phyloP scores from a whole-genome alignment of 37 sponge, comb jelly and placozoan species.

The Axinella damicornis region DNA sequence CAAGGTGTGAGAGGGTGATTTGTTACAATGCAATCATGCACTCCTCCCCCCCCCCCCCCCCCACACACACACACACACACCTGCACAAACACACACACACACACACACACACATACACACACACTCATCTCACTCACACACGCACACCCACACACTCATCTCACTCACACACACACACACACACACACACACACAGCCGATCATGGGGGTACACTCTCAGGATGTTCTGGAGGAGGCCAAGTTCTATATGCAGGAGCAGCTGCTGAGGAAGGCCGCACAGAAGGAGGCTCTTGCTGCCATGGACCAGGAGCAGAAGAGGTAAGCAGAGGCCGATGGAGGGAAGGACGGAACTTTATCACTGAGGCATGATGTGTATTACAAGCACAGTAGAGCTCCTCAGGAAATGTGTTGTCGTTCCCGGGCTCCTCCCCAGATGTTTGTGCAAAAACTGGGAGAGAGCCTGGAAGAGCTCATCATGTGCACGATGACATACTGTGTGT shows the following conservation, averaged over 20 bases:
- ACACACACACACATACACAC: constrained; percentile 5
- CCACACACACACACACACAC: constrained; percentile 26
- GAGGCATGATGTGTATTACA: no score
- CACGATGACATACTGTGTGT: no score
- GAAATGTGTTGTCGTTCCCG: no score
- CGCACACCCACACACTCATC: not conserved
- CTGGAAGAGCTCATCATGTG: no score
- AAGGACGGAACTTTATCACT: no score
- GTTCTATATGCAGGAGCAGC: constrained; percentile 71
- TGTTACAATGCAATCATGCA: no score
- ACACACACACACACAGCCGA: not conserved
- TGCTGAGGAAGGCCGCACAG: constrained; percentile 71
- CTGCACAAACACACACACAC: constrained; percentile 21
- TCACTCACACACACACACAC: not conserved
- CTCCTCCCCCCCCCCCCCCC: not conserved
- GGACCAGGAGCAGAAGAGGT: constrained; percentile 75
- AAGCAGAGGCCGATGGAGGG: not conserved
- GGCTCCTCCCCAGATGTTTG: no score
- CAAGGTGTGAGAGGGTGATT: constrained; percentile 34
- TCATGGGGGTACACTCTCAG: constrained; percentile 8
- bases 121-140: not conserved
- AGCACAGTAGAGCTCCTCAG: no score
- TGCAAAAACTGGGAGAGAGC: no score
- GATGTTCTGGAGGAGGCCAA: constrained; percentile 72
- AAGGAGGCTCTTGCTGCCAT: constrained; percentile 58